Conservation (phyloP, 1,140 invertebrate species). For the Medauroidea extradentata region DNA sequence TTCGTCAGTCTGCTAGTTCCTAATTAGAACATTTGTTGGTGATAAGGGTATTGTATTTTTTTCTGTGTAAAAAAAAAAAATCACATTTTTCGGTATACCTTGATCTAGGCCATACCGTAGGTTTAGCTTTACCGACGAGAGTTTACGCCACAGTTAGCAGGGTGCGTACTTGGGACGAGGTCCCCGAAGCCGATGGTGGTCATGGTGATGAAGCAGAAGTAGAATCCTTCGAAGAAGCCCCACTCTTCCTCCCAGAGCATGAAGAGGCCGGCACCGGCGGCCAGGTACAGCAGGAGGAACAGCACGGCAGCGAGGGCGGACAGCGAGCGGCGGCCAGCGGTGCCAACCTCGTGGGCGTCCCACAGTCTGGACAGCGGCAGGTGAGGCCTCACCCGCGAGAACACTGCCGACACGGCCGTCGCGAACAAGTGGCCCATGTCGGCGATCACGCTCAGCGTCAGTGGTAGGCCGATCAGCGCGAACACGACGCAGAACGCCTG, state of each 20-base stretch:
- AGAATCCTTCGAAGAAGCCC: slow-evolving; percentile 89
- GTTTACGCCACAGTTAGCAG: too few species aligned
- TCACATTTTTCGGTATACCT: too few species aligned
- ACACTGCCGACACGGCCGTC: slow-evolving; percentile 55
- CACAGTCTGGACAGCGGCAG: slow-evolving; percentile 17
- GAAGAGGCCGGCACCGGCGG: slow-evolving; percentile 61
- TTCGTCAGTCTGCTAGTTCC: too few species aligned
- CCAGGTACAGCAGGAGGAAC: slow-evolving; percentile 71
- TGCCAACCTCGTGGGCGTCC: slow-evolving; percentile 50
- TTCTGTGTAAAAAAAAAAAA: too few species aligned
- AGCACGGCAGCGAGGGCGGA: slow-evolving; percentile 65
- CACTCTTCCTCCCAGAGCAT: slow-evolving; percentile 80
- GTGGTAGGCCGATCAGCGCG: slow-evolving; percentile 87
- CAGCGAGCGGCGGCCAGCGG: slow-evolving; percentile 49
- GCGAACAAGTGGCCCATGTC: slow-evolving; percentile 86
- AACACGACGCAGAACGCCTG: slow-evolving; percentile 88
- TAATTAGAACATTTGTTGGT: too few species aligned
- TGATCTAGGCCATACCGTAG: too few species aligned
- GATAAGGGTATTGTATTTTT: too few species aligned
- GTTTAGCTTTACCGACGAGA: too few species aligned
- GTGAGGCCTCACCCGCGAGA: slow-evolving; percentile 7
- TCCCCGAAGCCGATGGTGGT: slow-evolving; percentile 93
- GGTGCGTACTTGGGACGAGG: slow-evolving; percentile 82
- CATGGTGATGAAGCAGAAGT: slow-evolving; percentile 94
- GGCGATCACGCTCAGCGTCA: slow-evolving; percentile 89